Conservation (phyloP, 2,113 vertebrate genomes). For the Orcinus orca region DNA sequence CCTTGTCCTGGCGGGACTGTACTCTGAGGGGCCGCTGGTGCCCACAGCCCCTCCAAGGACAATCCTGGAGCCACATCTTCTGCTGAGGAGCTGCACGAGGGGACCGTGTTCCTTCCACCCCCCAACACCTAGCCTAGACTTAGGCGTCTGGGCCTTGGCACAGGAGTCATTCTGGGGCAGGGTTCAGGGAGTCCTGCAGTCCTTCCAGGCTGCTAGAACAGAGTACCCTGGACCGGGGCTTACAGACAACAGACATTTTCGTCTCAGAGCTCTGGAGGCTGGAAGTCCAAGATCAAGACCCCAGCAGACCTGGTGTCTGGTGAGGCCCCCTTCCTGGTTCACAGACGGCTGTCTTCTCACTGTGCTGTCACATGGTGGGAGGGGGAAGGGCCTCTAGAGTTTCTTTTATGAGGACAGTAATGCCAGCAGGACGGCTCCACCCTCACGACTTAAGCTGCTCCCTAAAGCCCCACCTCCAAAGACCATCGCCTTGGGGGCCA, state of each 20-base stretch:
- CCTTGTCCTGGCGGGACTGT: neutral
- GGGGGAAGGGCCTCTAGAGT: neutral
- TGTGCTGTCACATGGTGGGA: neutral
- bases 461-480: neutral
- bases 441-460: rapidly evolving
- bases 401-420: neutral
- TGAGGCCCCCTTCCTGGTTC: neutral
- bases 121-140: neutral
- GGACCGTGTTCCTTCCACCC: neutral
- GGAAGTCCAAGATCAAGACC: no score
- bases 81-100: neutral
- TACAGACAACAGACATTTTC: neutral
- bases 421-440: neutral
- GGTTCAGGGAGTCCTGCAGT: neutral
- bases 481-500: no score
- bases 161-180: neutral
- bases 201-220: neutral
- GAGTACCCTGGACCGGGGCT: neutral
- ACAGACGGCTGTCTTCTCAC: neutral
- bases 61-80: rapidly evolving
- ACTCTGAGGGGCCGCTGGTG: rapidly evolving
- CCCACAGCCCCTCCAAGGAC: neutral
- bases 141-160: neutral
- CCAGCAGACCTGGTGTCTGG: neutral
- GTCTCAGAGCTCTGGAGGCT: neutral